phyloP scores from a whole-genome alignment of 2,113 vertebrate species.

The Cyphomyrus discorhynchus region DNA sequence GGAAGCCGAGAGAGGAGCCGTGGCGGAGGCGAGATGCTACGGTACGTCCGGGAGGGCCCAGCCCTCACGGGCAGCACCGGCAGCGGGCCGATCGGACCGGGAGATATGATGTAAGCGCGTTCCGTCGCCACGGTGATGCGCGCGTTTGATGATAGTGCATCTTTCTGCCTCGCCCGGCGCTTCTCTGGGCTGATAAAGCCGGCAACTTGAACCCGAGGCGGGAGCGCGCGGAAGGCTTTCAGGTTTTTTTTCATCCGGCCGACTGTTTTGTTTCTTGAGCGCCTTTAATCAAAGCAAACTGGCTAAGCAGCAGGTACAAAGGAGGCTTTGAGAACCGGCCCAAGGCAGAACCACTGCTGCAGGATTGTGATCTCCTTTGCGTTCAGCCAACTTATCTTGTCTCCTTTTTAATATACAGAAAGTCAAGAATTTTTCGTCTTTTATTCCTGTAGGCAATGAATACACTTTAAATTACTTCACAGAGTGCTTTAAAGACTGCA shows the following conservation, averaged over 20 bases:
- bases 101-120: slow-evolving; percentile 19
- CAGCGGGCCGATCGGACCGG: neutral
- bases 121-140: slow-evolving; percentile 14
- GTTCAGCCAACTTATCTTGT: neutral
- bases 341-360: neutral
- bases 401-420: neutral
- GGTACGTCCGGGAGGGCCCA: neutral
- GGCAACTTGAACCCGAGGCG: neutral
- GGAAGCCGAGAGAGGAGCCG: neutral
- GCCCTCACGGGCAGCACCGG: neutral
- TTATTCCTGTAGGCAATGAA: neutral
- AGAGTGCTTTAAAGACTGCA: neutral
- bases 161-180: slow-evolving; percentile 4
- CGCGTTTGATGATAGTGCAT: slow-evolving; percentile 20
- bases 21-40: neutral
- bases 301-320: neutral
- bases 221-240: neutral
- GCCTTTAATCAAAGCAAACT: slow-evolving; percentile 15
- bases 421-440: neutral
- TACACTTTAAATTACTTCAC: neutral
- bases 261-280: slow-evolving; percentile 15
- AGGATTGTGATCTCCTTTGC: neutral
- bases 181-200: neutral
- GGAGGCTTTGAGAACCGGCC: neutral
- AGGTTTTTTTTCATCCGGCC: neutral